Conservation (phyloP, 2,113 vertebrate species). For the Dromas ardeola region DNA sequence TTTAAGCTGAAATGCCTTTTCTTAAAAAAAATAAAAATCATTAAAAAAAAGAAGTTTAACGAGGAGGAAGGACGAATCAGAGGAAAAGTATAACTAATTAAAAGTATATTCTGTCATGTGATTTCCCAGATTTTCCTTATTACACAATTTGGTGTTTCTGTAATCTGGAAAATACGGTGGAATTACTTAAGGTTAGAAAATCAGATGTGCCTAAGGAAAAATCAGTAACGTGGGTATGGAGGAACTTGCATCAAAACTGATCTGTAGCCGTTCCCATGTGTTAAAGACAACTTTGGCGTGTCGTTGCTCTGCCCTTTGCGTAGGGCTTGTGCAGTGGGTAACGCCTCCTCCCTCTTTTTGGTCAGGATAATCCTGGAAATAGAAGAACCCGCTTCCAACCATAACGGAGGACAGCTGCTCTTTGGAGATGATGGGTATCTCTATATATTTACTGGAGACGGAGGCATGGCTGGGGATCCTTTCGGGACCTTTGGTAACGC, state of each 20-base stretch:
- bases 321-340: not conserved
- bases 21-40: not conserved
- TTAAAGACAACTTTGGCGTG: not conserved
- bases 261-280: not conserved
- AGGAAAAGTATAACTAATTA: not conserved
- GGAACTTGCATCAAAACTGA: not conserved
- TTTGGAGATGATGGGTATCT: slow-evolving; percentile 92
- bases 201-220: not conserved
- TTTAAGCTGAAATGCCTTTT: not conserved
- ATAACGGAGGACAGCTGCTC: slow-evolving; percentile 93
- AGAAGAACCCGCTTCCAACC: slow-evolving; percentile 94
- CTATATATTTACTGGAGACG: slow-evolving; percentile 96
- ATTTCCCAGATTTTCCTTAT: not conserved
- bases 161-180: not conserved
- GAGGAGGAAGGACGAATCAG: not conserved
- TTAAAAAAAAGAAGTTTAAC: not conserved
- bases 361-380: slow-evolving; percentile 92
- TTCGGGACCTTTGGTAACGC: slow-evolving; percentile 93
- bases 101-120: not conserved
- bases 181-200: slow-evolving; percentile 15
- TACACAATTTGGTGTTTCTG: not conserved
- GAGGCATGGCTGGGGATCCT: slow-evolving; percentile 96
- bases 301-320: not conserved
- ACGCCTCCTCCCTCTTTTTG: not conserved
- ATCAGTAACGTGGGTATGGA: not conserved